Evolutionary conservation across 2,888 invertebrate species (phyloP).

Genomic region (Escarpia spicata): DNA sequence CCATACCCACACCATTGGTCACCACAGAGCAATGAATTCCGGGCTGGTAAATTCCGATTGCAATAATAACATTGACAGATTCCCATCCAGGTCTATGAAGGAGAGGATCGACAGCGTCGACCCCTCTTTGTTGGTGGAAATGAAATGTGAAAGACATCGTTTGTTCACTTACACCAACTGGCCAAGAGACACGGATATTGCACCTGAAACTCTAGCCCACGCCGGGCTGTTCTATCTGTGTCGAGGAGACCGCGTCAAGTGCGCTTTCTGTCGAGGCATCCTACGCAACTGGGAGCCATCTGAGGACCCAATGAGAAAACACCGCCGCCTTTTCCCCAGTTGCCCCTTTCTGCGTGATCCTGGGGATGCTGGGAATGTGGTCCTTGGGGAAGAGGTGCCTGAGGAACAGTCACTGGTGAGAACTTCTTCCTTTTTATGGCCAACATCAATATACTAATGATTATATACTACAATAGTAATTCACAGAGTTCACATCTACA

Average conservation of each 20-base stretch:
- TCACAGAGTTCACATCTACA: too few relatives aligned
- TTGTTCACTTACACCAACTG: not conserved
- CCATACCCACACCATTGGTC: not conserved
- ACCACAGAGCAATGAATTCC: not conserved
- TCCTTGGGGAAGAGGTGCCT: not conserved
- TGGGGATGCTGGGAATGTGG: not conserved
- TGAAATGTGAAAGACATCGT: not conserved
- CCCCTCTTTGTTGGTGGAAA: not conserved
- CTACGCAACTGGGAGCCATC: not conserved
- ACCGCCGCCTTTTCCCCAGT: not conserved
- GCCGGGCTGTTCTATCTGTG: not conserved
- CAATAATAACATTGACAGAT: not conserved
- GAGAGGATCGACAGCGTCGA: not conserved
- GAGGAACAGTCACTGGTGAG: not conserved
- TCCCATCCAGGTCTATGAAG: not conserved
- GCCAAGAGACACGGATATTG: not conserved
- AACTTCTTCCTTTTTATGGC: too few relatives aligned
- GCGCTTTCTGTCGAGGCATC: not conserved
- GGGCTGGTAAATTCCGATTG: not conserved
- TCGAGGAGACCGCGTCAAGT: not conserved
- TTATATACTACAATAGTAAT: too few relatives aligned
- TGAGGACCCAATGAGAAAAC: not conserved
- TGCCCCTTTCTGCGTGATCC: not conserved
- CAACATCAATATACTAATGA: too few relatives aligned
- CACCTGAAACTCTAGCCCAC: not conserved